Evolutionary conservation across 2,888 invertebrate species (phyloP).

Genomic region (Lydus trimaculatus): DNA sequence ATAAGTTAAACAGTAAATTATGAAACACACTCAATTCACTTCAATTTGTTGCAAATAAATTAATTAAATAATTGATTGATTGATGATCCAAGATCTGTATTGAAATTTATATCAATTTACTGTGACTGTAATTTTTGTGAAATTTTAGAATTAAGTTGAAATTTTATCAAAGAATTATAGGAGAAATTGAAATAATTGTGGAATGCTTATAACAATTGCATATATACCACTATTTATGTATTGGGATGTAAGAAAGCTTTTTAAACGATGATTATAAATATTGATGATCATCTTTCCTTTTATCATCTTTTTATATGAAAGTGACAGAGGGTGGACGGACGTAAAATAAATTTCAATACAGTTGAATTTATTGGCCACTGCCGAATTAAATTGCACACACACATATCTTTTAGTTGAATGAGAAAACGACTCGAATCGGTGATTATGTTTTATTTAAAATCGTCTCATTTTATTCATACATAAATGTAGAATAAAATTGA

Average conservation of each 20-base stretch:
- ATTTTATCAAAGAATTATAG: neutral
- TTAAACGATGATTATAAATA: no score
- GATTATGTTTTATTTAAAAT: constrained; percentile 11
- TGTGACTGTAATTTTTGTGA: constrained; percentile 19
- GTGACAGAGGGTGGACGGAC: constrained; percentile 14
- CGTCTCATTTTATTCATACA: no score
- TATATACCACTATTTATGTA: neutral
- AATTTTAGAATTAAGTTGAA: neutral
- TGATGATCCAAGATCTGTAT: constrained; percentile 45
- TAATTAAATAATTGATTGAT: constrained; percentile 7
- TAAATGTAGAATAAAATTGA: constrained; percentile 21
- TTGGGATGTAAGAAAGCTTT: neutral
- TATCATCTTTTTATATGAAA: constrained; percentile 9
- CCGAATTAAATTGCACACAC: constrained; percentile 45
- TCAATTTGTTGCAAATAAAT: constrained; percentile 10
- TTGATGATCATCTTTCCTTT: neutral
- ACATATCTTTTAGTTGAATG: constrained; percentile 52
- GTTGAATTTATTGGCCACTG: constrained; percentile 56
- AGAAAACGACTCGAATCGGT: constrained; percentile 20
- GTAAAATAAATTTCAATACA: constrained; percentile 59
- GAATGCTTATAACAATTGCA: neutral
- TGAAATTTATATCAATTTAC: constrained; percentile 47
- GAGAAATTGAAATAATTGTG: neutral
- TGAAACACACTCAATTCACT: neutral
- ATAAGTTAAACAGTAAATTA: neutral